phyloP scores from a whole-genome alignment of 2,113 vertebrate genomes.

The Sarotherodon lohbergeri region DNA sequence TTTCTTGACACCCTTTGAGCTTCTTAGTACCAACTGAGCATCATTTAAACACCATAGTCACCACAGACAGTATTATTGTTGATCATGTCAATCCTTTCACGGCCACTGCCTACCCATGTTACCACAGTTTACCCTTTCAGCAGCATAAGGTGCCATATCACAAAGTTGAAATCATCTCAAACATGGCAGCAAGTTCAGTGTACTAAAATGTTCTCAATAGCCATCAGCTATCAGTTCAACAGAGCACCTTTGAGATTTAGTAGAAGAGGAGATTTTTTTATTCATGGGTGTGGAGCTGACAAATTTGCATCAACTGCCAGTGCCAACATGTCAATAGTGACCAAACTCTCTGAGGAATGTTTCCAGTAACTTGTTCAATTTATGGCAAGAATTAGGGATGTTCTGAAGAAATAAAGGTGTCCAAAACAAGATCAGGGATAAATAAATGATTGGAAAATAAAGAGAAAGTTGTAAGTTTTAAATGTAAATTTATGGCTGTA shows the following conservation, averaged over 20 bases:
- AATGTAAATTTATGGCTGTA: neutral
- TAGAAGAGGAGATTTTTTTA: neutral
- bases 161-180: neutral
- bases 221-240: neutral
- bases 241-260: neutral
- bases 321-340: neutral
- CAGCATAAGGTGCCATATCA: neutral
- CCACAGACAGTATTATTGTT: neutral
- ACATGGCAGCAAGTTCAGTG: neutral
- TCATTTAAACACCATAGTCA: neutral
- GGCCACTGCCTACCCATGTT: neutral
- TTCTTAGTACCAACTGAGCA: neutral
- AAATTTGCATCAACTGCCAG: neutral
- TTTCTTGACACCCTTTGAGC: neutral
- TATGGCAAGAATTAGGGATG: neutral
- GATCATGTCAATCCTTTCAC: neutral
- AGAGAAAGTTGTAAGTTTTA: neutral
- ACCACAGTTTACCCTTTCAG: neutral
- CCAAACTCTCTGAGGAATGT: neutral
- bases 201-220: neutral
- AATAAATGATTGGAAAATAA: neutral
- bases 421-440: neutral
- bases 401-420: neutral
- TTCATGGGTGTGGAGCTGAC: neutral
- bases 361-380: neutral